Base-by-base conservation (phyloP, 2,113 vertebrate genomes). In the Pomatostomus ruficeps region DNA sequence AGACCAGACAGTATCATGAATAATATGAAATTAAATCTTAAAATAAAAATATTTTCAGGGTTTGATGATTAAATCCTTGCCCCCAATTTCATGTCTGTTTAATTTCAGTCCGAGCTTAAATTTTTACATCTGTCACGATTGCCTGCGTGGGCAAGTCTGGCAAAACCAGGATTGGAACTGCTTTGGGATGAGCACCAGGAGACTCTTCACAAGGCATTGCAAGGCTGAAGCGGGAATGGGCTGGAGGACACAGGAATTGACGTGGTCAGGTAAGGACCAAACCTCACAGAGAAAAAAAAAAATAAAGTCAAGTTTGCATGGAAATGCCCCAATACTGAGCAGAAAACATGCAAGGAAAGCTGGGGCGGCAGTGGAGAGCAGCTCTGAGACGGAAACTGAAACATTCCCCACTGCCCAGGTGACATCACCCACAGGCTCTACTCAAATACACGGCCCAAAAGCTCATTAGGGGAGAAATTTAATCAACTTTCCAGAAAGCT, bases 341-440 rank as follows among this genome's bases (percentile, higher is more conserved):
- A 96, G 93, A 82, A 94, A 71, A 87, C 94, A 94, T 94, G 95
- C 96, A 94, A 93, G 90, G 20, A 84, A 77, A 92, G 79, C 73
- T 90, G 76, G 70, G 79, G 63, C 46, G 85, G 74, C 81, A 84
- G 78, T 57, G 59, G 83, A 96, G 48, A 93, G 48, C 45, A 45
- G 68, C 40, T 91, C 48, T 81, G 86, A 74, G 82, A 28, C 49
- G 92, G 90, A 93, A 74, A 80, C 76, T 35, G 79, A 88, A 91
- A 74, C 71, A 52, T 89, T 94, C 70, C 79, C 85, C 93, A 95
- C 84, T 84, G 77, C 40, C 1, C 23, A 61, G 73, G 38, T 92
- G 70, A 91, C 70, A 40, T 55, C 61, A 36, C 86, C 77, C 88
- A 93, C 57, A 68, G 82, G 51, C 82, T 58, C 83, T 66, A 80